phyloP scores from a whole-genome alignment of 2,888 invertebrate genomes.

The Onthophagus sagittarius region DNA sequence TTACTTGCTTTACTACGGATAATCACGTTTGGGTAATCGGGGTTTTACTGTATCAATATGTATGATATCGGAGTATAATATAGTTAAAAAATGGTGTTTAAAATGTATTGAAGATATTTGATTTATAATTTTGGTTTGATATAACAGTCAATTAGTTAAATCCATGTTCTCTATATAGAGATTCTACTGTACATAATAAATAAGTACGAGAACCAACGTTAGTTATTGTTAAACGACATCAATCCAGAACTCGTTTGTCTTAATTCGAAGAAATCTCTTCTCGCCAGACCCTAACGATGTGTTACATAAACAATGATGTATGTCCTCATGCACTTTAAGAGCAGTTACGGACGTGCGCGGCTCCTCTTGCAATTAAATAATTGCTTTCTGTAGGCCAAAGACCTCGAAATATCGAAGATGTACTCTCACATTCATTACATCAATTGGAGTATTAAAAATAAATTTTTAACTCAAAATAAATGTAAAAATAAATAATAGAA shows the following conservation, averaged over 20 bases:
- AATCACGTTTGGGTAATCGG: too few species aligned
- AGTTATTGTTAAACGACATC: not conserved
- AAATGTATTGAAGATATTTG: too few species aligned
- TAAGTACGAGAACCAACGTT: not conserved
- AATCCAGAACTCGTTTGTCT: not conserved
- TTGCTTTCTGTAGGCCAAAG: constrained; percentile 5
- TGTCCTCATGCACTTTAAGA: not conserved
- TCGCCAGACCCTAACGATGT: not conserved
- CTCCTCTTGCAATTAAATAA: constrained; percentile 2
- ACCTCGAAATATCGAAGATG: not conserved
- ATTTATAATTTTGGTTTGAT: too few species aligned
- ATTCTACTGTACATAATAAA: too few species aligned
- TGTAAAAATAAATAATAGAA: not conserved
- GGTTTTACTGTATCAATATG: too few species aligned
- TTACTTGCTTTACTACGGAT: too few species aligned
- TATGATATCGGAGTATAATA: too few species aligned
- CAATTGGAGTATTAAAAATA: not conserved
- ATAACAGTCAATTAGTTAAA: too few species aligned
- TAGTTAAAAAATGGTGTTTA: too few species aligned
- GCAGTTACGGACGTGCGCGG: not conserved
- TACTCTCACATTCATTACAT: not conserved
- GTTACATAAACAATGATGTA: not conserved
- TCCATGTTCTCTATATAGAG: too few species aligned
- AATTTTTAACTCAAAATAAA: not conserved
- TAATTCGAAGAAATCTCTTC: not conserved